phyloP scores from a whole-genome alignment of 2,888 invertebrate genomes.

The Drosophila melanosoma region DNA sequence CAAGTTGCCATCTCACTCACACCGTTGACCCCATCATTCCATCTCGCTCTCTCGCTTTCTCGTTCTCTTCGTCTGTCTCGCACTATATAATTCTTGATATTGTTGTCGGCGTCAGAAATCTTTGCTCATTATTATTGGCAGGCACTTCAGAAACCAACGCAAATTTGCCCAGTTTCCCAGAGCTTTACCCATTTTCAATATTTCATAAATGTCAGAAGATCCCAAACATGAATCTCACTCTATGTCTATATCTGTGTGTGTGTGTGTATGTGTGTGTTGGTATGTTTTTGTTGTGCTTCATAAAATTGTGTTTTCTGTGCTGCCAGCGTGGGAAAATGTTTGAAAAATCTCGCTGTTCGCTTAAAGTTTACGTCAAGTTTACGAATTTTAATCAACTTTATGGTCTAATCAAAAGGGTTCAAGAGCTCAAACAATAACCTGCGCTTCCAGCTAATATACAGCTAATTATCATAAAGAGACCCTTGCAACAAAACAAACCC shows the following conservation, averaged over 20 bases:
- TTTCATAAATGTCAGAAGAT: constrained; percentile 42
- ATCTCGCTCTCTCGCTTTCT: constrained; percentile 28
- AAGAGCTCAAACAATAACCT: constrained; percentile 32
- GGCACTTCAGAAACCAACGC: constrained; percentile 45
- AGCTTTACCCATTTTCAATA: constrained; percentile 44
- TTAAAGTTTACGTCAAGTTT: constrained; percentile 24
- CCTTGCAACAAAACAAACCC: constrained; percentile 24
- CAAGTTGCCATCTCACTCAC: constrained; percentile 36
- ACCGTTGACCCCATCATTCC: constrained; percentile 12
- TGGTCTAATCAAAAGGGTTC: constrained; percentile 44
- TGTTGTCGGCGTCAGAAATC: constrained; percentile 71
- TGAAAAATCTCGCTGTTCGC: constrained; percentile 5
- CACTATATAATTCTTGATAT: constrained; percentile 62
- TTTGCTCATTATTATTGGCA: constrained; percentile 76
- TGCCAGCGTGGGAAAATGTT: constrained; percentile 13
- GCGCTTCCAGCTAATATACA: constrained; percentile 52
- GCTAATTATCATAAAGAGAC: constrained; percentile 62
- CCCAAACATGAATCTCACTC: constrained; percentile 4
- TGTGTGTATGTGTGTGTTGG: neutral
- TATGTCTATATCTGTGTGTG: neutral
- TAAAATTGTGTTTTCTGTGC: neutral
- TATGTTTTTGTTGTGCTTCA: neutral
- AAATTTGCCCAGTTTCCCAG: constrained; percentile 23
- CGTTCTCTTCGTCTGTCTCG: constrained; percentile 10
- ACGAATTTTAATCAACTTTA: constrained; percentile 39